Evolutionary conservation across 1,140 invertebrate genomes (phyloP), one percentile per base, ranked within the genome.

Genomic region (Stegodyphus dumicola): DNA sequence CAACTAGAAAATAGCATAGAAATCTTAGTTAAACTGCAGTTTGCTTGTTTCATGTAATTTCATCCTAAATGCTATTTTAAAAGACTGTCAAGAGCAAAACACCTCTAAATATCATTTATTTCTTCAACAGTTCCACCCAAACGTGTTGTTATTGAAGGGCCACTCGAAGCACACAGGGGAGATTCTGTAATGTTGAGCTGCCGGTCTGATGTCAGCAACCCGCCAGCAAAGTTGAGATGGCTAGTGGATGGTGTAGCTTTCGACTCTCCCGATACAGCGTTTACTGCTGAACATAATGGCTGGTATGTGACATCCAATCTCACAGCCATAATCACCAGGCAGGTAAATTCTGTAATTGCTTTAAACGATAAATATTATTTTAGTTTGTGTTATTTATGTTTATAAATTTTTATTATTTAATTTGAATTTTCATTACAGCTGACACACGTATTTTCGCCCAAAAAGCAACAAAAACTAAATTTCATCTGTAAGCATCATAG

Each of bases 261-360:
- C 51, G 51, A 77, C 33, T 18, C 60, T 33, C 52, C 18, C 11
- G 86, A 88, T 85, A 89, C 87, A 69, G 89, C 89, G 93, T 74
- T 70, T 13, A 49, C 74, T 18, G 89, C 88, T 4, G 88, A 89
- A 17, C 91, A 92, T 81, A 95, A 95, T 33, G 97, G 97, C 18
- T 98, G 94, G 93, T 95, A 96, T 56, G 97, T 96, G 0, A 94
- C 93, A 9, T 97, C 96, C 2, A 96, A 96, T 89, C 94, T 98
- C 67, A 95, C 94, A 0, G 94, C 96, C 64, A 92, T 93, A 13
- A 94, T 98, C 86, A 88, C 88, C 1, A 87, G 88, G 18, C 88
- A 89, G 77, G 90, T 90, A 77, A 88, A 71, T 87, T 79, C 48
- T 15, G 11, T 17, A 56, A 70, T 65, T 81, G 70, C 33, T 70